Conservation (phyloP, 2,113 vertebrate genomes). For the Corythornis vintsioides region DNA sequence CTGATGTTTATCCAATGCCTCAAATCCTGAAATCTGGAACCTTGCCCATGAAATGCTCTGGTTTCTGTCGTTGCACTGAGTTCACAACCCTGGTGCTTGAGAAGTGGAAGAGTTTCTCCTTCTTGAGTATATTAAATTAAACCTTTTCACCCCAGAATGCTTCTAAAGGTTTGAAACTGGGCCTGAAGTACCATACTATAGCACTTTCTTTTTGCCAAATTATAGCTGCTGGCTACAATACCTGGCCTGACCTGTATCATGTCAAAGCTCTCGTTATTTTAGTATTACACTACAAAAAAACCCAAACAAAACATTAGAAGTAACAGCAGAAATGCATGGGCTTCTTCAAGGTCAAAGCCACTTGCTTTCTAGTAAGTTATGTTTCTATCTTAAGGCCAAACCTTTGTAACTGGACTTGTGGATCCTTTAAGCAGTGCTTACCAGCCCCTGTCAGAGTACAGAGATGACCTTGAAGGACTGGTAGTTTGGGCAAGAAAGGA, state of each 20-base stretch:
- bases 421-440: neutral
- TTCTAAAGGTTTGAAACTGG: neutral
- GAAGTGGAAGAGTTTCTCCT: neutral
- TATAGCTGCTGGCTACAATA: neutral
- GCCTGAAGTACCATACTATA: fast-evolving
- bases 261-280: neutral
- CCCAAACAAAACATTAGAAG: too few species aligned
- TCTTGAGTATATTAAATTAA: neutral
- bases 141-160: neutral
- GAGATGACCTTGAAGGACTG: neutral
- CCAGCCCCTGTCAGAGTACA: too few species aligned
- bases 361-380: neutral
- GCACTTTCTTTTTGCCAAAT: neutral
- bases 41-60: fast-evolving
- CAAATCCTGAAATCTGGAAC: neutral
- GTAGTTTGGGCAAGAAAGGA: neutral
- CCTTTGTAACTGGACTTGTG: neutral
- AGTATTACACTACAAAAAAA: neutral
- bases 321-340: too few species aligned
- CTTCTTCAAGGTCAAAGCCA: neutral
- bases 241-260: neutral
- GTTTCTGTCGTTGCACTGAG: fast-evolving
- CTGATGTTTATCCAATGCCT: neutral
- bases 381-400: neutral
- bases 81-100: neutral